Evolutionary conservation across 1,140 invertebrate species (phyloP).

Genomic region (Magallana angulata): DNA sequence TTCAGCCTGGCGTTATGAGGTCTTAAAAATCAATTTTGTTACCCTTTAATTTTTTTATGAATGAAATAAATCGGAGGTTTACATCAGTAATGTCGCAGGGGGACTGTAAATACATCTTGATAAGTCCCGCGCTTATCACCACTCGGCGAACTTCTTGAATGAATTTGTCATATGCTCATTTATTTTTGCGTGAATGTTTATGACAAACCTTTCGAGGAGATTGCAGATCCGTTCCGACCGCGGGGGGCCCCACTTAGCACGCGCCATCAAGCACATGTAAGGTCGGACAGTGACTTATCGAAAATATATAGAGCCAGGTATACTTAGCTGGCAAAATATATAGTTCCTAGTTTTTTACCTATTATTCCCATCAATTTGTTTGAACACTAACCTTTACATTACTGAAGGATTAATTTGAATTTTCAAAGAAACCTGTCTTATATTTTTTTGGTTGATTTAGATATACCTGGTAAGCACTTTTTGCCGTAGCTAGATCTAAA

Average conservation of each 20-base stretch:
- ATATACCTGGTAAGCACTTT: no score
- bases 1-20: no score
- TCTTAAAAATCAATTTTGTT: neutral
- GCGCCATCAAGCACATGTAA: neutral
- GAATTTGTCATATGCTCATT: neutral
- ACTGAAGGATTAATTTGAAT: no score
- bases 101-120: neutral
- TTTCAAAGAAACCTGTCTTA: no score
- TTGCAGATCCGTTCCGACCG: neutral
- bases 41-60: neutral
- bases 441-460: no score
- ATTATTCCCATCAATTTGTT: neutral
- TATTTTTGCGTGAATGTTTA: neutral
- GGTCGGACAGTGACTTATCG: neutral
- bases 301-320: no score
- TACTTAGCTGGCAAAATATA: neutral
- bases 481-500: no score
- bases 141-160: neutral
- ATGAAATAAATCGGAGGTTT: neutral
- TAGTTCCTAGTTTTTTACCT: slow-evolving; percentile 4
- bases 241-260: neutral
- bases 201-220: neutral
- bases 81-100: neutral
- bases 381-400: no score
- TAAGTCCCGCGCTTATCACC: neutral